Evolutionary conservation across 2,888 invertebrate genomes (phyloP).

Genomic region (Ethmia dodecea): DNA sequence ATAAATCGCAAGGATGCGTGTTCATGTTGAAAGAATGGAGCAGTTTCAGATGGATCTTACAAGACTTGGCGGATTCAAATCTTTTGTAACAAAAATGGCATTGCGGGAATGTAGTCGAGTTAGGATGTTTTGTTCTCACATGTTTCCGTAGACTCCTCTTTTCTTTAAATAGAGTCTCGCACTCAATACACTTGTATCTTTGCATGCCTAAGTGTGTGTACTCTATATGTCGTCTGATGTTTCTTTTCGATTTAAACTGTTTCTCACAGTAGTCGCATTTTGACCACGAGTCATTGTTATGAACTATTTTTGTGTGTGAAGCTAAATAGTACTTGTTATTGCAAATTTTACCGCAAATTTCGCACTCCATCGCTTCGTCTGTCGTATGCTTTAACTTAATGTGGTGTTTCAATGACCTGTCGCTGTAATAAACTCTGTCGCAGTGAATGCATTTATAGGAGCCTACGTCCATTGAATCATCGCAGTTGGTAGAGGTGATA

Average conservation of each 20-base stretch:
- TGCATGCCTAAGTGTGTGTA: constrained; percentile 58
- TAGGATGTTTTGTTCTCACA: constrained; percentile 51
- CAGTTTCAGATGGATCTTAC: constrained; percentile 56
- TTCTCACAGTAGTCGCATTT: constrained; percentile 63
- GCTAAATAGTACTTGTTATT: constrained; percentile 58
- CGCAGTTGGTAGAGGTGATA: constrained; percentile 38
- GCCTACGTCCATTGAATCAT: constrained; percentile 23
- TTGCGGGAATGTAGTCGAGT: constrained; percentile 50
- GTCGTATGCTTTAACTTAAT: constrained; percentile 54
- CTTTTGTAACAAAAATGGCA: constrained; percentile 58
- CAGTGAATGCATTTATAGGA: constrained; percentile 48
- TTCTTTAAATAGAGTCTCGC: constrained; percentile 59
- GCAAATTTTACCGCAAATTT: constrained; percentile 47
- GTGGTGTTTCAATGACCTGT: constrained; percentile 56
- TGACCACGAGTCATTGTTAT: constrained; percentile 41
- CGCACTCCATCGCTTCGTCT: constrained; percentile 46
- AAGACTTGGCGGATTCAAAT: constrained; percentile 63
- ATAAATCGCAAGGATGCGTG: constrained; percentile 51
- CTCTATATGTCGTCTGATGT: constrained; percentile 55
- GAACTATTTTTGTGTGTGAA: constrained; percentile 56
- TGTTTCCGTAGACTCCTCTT: constrained; percentile 58
- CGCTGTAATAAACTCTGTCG: constrained; percentile 49
- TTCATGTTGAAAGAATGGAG: constrained; percentile 59
- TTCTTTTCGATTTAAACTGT: constrained; percentile 54
- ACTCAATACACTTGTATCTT: constrained; percentile 57